Percentiles rank a stretch among this genome's conserved stretches.
These are phyloP conservation scores for Cyclargus thomasi DNA, from an alignment of 1,140 invertebrate species.

Conservation along the genomic window DNA sequence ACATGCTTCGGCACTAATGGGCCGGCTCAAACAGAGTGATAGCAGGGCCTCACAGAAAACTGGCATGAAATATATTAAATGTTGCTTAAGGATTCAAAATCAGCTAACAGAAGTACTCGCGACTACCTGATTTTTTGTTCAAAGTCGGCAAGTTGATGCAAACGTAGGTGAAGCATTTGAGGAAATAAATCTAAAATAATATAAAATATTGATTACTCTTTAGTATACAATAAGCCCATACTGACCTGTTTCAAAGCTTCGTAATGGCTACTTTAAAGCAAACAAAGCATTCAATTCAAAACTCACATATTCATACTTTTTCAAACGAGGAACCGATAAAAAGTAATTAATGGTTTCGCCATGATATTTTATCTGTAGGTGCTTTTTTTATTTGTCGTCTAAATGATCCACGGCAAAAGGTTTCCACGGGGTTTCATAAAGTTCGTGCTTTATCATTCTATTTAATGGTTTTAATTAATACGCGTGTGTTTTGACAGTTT, in stretches of 20 bases:
- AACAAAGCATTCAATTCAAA: constrained; percentile 1
- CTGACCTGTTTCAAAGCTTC: neutral
- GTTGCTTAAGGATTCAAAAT: no score
- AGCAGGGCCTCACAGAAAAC: no score
- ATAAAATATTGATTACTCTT: no score
- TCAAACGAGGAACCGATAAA: constrained; percentile 4
- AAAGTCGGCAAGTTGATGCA: no score
- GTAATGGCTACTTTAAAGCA: neutral
- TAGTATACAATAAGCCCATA: neutral
- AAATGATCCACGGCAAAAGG: constrained; percentile 21
- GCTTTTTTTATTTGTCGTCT: constrained; percentile 21
- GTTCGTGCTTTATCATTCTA: constrained; percentile 49
- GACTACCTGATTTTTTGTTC: no score
- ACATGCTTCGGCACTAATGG: no score
- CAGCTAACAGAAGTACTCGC: no score
- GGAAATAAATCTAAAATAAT: no score
- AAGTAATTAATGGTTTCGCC: constrained; percentile 3
- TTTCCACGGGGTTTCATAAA: constrained; percentile 34
- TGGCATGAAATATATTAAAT: no score
- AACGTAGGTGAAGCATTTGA: no score
- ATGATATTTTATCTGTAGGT: constrained; percentile 3
- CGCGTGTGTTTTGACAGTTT: constrained; percentile 45
- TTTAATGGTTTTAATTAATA: constrained; percentile 51
- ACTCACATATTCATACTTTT: constrained; percentile 12
- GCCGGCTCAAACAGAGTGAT: no score